Evolutionary conservation across 1,140 invertebrate species (phyloP).

Genomic region (Ceratina calcarata): DNA sequence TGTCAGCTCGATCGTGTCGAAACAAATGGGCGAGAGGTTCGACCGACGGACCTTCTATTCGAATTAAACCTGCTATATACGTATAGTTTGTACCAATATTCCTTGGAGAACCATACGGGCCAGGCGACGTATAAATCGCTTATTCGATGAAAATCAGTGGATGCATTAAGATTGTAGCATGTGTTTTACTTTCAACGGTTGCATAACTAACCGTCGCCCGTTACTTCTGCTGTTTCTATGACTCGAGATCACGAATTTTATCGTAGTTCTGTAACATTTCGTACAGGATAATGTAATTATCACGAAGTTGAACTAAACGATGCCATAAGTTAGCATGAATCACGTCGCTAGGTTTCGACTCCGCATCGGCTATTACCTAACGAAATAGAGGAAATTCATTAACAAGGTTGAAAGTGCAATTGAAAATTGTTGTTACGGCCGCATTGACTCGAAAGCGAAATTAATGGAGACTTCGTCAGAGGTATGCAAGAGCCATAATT

Average conservation of each 20-base stretch:
- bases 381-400: background rate
- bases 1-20: slow-evolving; percentile 63
- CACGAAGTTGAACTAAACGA: slow-evolving; percentile 69
- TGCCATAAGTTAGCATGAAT: slow-evolving; percentile 71
- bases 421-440: slow-evolving; percentile 6
- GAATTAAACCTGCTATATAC: slow-evolving; percentile 12
- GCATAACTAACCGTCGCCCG: background rate
- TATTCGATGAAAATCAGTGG: background rate
- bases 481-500: slow-evolving; percentile 12
- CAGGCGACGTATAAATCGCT: background rate
- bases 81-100: slow-evolving; percentile 26
- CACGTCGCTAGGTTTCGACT: slow-evolving; percentile 63
- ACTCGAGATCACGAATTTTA: slow-evolving; percentile 50
- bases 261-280: slow-evolving; percentile 66
- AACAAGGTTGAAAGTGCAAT: slow-evolving; percentile 15
- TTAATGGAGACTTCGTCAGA: background rate
- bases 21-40: slow-evolving; percentile 55
- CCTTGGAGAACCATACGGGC: background rate
- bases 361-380: slow-evolving; percentile 35
- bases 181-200: background rate
- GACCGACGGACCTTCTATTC: slow-evolving; percentile 51
- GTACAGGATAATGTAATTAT: slow-evolving; percentile 75
- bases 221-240: slow-evolving; percentile 40
- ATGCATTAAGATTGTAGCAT: background rate
- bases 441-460: slow-evolving; percentile 21